A percentile compares a stretch with the other conserved stretches of the same genome.
Conservation (phyloP, 2,888 invertebrate genomes). For the Sinodicranocentrus sp. region DNA sequence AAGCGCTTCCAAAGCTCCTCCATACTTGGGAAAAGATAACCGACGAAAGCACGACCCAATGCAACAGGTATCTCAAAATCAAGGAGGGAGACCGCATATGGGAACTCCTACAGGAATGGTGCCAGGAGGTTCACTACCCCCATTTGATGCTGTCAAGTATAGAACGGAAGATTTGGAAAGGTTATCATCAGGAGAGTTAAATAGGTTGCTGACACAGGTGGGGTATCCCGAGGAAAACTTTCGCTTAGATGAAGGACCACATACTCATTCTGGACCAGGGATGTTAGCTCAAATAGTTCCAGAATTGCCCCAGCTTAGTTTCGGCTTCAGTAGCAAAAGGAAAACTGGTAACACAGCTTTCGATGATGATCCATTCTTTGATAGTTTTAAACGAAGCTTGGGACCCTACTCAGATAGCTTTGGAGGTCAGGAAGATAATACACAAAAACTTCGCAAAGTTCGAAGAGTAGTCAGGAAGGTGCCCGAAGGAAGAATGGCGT, state of each 20-base stretch:
- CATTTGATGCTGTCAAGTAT: conserved; percentile 16
- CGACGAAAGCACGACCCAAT: not conserved
- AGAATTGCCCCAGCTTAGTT: conserved; percentile 38
- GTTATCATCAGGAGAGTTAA: conserved; percentile 35
- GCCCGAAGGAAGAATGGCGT: conserved; percentile 38
- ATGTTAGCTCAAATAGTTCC: conserved; percentile 48
- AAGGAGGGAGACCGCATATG: not conserved
- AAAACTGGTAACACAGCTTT: conserved; percentile 58
- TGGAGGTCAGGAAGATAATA: not conserved
- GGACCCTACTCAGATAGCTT: not conserved
- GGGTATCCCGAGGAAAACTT: conserved; percentile 18
- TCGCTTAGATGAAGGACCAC: not conserved
- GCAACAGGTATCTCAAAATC: not conserved
- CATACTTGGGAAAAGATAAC: conserved; percentile 30
- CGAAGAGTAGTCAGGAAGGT: conserved; percentile 38
- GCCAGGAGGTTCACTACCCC: not conserved
- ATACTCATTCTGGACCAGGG: not conserved
- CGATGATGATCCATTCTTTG: conserved; percentile 73
- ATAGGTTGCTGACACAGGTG: conserved; percentile 28
- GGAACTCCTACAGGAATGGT: not conserved
- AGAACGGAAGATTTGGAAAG: conserved; percentile 44
- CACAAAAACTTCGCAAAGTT: not conserved
- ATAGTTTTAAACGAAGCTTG: conserved; percentile 61
- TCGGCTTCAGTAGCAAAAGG: conserved; percentile 53
- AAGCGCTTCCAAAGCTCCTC: conserved; percentile 48